phyloP scores from a whole-genome alignment of 2,113 vertebrate genomes.

The Planiliza haematocheilus region DNA sequence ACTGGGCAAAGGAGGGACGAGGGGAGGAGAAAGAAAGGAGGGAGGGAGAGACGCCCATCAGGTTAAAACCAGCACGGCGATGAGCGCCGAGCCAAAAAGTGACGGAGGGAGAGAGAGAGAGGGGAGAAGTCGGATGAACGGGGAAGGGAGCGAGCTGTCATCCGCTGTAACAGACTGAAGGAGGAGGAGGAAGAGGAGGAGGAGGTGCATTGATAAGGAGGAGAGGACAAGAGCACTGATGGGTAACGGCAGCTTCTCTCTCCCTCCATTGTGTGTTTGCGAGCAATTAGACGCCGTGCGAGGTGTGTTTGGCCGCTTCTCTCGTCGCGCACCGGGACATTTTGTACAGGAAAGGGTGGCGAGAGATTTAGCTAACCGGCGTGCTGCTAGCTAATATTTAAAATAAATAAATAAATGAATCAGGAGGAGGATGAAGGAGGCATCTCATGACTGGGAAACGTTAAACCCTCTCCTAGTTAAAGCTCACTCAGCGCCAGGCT shows the following conservation, averaged over 20 bases:
- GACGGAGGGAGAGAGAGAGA: conserved; percentile 41
- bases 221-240: conserved; percentile 49
- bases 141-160: conserved; percentile 26
- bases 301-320: conserved; percentile 47
- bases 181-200: conserved; percentile 34
- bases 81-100: conserved; percentile 43
- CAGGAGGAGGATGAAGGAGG: too few species aligned
- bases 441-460: conserved; percentile 8
- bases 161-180: conserved; percentile 15
- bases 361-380: too few species aligned
- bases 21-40: conserved; percentile 52
- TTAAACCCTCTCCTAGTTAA: too few species aligned
- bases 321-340: conserved; percentile 54
- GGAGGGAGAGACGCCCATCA: conserved; percentile 62
- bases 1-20: conserved; percentile 62
- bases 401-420: too few species aligned
- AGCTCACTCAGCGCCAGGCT: too few species aligned
- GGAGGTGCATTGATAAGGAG: conserved; percentile 32
- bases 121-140: conserved; percentile 48
- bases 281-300: conserved; percentile 49
- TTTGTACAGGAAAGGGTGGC: conserved; percentile 63
- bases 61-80: conserved; percentile 57
- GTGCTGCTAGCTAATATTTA: too few species aligned
- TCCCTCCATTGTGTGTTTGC: conserved; percentile 41
- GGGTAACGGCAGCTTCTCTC: conserved; percentile 49